Base-by-base conservation (phyloP, 2,113 vertebrate genomes). In the Corvus cornix region DNA sequence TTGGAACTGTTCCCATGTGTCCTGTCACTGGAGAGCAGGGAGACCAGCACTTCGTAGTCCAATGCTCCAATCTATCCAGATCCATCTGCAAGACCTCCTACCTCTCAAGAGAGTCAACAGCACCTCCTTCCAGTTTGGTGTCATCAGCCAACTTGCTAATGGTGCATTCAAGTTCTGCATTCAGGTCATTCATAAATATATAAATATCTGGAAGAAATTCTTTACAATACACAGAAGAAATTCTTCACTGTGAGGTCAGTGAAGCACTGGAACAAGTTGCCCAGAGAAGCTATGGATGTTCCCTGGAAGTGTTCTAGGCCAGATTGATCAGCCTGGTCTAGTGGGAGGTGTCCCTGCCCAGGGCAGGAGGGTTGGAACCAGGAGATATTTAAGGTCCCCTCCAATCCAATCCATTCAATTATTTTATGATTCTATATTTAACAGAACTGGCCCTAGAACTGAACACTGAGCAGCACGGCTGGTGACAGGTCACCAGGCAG, bases 401-500 rank as follows among this genome's bases (percentile, higher is more conserved):
- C 19, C 11, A 23, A 35, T 59, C 10, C 33, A 58, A 44, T 26
- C 10, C 21, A 44, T 63, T 63, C 27, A 26, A 44, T 44, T 31
- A 17, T 53, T 44, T 52, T 53, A 30, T 13, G 10, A 31, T 7
- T 44, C 13, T 31, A 3, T 11, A 14, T 41, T 49, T 30, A 37
- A 49, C 10, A 35, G 24, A 17, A 56, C 49, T 23, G 10, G 14
- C 12, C 43, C 56, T 49, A 21, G 26, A 67, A 27, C 1, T 30
- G 24, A 59, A 23, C 26, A 23, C 30, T 8, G 39, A 67, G 46
- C 26, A 67, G 43, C 30, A 27, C 14, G 0, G 1, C 52, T 41
- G 17, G n/a, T 20, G 12, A 41, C 17, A 0, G 0, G 8, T 33
- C 18, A 13, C 53, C n/a, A 46, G 60, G n/a, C n/a, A 37, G 3